Evolutionary conservation across 2,888 invertebrate species (phyloP).

Genomic region (Seladonia tumulorum): DNA sequence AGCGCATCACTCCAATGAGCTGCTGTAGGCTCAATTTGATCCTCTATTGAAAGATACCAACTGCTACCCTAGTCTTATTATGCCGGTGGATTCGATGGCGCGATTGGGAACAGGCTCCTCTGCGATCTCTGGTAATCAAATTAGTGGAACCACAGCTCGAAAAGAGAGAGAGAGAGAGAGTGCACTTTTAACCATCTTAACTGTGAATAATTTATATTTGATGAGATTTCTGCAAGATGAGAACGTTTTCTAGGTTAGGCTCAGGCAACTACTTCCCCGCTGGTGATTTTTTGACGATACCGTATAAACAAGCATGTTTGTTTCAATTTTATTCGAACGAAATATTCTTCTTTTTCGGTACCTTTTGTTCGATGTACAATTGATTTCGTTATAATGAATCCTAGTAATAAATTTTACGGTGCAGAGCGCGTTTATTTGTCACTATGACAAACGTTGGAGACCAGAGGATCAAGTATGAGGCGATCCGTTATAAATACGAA

Average conservation of each 20-base stretch:
- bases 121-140: no score
- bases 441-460: background rate
- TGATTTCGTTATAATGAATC: background rate
- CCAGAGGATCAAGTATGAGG: background rate
- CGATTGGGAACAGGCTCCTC: background rate
- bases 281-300: no score
- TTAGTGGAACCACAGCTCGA: no score
- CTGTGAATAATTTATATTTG: no score
- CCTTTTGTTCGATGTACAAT: background rate
- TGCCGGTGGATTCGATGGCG: background rate
- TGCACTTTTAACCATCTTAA: no score
- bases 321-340: no score
- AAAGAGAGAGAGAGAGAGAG: no score
- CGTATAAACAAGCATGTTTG: no score
- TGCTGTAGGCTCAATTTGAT: background rate
- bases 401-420: background rate
- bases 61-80: background rate
- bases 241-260: no score
- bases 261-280: no score
- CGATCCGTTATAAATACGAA: slow-evolving; percentile 27
- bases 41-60: background rate
- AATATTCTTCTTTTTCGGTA: no score
- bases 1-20: background rate
- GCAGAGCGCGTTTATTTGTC: background rate
- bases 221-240: no score